phyloP scores from a whole-genome alignment of 1,140 invertebrate genomes.

The Microvelia longipes region DNA sequence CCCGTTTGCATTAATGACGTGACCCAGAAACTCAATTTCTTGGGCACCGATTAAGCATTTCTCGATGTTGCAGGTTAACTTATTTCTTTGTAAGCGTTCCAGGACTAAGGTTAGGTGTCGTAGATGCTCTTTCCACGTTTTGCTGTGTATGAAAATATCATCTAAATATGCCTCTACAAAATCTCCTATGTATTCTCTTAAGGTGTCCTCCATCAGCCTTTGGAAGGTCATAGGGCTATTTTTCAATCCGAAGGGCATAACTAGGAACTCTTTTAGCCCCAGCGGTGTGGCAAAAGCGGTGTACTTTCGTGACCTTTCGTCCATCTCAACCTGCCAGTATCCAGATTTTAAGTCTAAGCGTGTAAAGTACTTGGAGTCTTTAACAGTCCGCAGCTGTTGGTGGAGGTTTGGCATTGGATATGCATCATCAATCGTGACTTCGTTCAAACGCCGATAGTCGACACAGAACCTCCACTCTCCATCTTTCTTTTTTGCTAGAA shows the following conservation, averaged over 20 bases:
- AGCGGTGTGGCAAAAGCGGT: conserved; percentile 19
- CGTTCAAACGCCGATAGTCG: conserved; percentile 33
- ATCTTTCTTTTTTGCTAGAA: conserved; percentile 37
- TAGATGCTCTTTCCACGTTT: conserved; percentile 21
- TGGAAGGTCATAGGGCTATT: conserved; percentile 25
- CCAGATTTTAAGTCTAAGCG: conserved; percentile 24
- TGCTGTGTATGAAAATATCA: conserved; percentile 22
- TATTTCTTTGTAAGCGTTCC: conserved; percentile 16
- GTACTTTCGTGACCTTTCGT: conserved; percentile 6
- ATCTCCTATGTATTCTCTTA: conserved; percentile 11
- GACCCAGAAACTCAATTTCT: conserved; percentile 27
- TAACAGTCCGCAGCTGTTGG: conserved; percentile 10
- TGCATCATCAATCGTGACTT: conserved; percentile 24
- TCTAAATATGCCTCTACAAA: conserved; percentile 20
- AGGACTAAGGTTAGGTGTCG: conserved; percentile 19
- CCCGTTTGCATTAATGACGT: conserved; percentile 23
- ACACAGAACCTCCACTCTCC: conserved; percentile 31
- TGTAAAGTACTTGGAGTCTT: conserved; percentile 23
- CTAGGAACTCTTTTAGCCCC: conserved; percentile 25
- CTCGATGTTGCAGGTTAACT: conserved; percentile 22
- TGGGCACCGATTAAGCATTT: conserved; percentile 27
- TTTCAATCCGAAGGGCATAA: conserved; percentile 28
- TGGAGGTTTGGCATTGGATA: conserved; percentile 18
- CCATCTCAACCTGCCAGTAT: conserved; percentile 20
- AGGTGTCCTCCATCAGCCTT: conserved; percentile 22